Conservation (phyloP, 1,140 invertebrate species). For the Ylistrum balloti region DNA sequence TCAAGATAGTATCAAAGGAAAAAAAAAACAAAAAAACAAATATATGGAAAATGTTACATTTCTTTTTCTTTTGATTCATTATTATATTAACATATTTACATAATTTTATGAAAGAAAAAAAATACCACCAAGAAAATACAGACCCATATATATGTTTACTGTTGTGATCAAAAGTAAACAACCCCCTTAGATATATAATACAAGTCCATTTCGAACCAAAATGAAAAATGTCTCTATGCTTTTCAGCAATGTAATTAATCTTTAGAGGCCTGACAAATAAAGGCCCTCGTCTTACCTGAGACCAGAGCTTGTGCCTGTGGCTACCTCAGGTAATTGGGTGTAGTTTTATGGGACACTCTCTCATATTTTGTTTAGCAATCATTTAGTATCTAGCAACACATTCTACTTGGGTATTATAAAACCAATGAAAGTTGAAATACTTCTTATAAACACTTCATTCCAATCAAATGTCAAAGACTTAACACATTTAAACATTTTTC, state of each 20-base stretch:
- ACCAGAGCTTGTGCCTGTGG: not conserved
- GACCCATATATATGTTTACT: not conserved
- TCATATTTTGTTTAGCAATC: not conserved
- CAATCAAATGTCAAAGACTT: not conserved
- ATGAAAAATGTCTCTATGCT: slow-evolving; percentile 24
- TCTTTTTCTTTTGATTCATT: not conserved
- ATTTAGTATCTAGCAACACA: not conserved
- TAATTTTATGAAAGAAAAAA: too few species aligned
- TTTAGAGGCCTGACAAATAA: not conserved
- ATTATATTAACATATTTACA: not conserved
- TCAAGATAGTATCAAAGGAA: not conserved
- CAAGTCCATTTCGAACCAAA: slow-evolving; percentile 19
- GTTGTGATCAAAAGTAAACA: slow-evolving; percentile 1
- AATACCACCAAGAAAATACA: not conserved
- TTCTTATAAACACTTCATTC: not conserved
- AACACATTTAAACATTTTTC: not conserved
- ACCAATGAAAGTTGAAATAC: not conserved
- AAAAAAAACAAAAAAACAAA: too few species aligned
- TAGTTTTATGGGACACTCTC: not conserved
- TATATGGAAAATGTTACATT: too few species aligned
- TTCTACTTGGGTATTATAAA: not conserved
- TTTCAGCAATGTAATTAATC: slow-evolving; percentile 35
- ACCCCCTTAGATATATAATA: not conserved
- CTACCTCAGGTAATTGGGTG: not conserved
- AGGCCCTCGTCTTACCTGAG: too few species aligned